Base-by-base conservation (phyloP, 2,797 vertebrate species). In the Falco biarmicus region DNA sequence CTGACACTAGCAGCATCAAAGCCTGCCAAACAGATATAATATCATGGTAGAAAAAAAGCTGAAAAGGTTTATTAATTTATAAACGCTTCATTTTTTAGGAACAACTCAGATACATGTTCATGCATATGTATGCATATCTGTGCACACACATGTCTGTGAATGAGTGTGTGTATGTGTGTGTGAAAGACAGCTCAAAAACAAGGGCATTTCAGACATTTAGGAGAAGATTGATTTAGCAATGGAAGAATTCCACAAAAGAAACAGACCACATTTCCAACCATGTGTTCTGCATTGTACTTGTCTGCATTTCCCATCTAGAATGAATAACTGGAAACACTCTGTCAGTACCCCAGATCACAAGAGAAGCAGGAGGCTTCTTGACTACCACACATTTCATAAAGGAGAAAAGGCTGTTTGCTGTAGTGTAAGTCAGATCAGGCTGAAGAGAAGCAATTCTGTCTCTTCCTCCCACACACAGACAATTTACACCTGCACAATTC, bases 301-400 rank as follows among this genome's bases (percentile, higher is more conserved):
- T 83, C 94, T 90, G 90, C 86, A 91, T 97, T 96, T 96, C 84
- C 89, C 92, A 95, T 93, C 87, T 81, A 94, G 59, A 92, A 86
- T 89, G 91, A 96, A 89, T 97, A 96, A 97, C 93, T 96, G 95
- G 94, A 97, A 96, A 93, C 59, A 89, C 84, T 91, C 87, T 92
- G 93, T 93, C 95, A 97, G 95, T 93, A 95, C 78, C 92, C 77
- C 96, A 90, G 84, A 95, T 96, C 90, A 95, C 94, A 97, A 94
- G 91, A 96, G 90, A 48, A 94, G 95, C 90, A 91, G 90, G 88
- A 95, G 95, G 87, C 87, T 93, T 94, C 87, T 91, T 94, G 92
- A 95, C 96, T 95, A 91, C 90, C 93, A 94, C 90, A 84, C 91
- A 78, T 93, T 96, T 90, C 2, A 0, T 78, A 76, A 92, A 92